A percentile compares a stretch with the other conserved stretches of the same genome.
These are phyloP conservation scores for Myanophis thanlyinensis DNA, from an alignment of 2,113 vertebrate genomes.

Conservation along the genomic window DNA sequence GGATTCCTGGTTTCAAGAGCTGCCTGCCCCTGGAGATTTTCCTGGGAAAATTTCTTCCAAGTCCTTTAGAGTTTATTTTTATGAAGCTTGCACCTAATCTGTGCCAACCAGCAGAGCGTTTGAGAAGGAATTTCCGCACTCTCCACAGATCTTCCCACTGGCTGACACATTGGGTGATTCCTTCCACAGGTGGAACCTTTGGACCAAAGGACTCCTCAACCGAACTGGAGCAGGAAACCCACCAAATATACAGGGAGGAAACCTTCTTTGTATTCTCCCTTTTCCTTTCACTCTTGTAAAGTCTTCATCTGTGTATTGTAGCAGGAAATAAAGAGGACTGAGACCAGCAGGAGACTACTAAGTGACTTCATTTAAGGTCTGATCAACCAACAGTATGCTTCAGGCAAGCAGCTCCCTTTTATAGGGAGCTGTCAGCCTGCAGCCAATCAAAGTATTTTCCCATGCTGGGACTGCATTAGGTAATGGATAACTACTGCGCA, in stretches of 20 bases:
- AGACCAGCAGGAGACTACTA: too few relatives aligned
- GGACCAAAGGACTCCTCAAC: neutral
- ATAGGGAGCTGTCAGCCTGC: too few relatives aligned
- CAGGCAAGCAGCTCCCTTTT: too few relatives aligned
- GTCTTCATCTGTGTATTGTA: neutral
- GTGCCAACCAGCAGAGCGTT: neutral
- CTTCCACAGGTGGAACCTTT: neutral
- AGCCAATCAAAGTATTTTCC: too few relatives aligned
- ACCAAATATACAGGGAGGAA: neutral
- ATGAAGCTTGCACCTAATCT: neutral
- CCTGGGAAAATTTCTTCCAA: neutral
- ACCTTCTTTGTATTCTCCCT: neutral
- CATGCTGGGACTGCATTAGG: too few relatives aligned
- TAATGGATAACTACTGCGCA: too few relatives aligned
- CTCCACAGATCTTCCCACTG: neutral
- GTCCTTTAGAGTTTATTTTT: neutral
- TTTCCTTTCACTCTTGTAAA: neutral
- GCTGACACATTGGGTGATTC: neutral
- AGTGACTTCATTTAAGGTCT: too few relatives aligned
- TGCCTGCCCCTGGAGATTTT: neutral
- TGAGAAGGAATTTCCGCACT: neutral
- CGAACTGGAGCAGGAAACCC: too few relatives aligned
- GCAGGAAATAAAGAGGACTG: too few relatives aligned
- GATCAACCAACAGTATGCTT: too few relatives aligned
- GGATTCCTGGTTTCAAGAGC: neutral